A percentile compares a stretch with the other conserved stretches of the same genome.
Conservation (phyloP, 2,113 vertebrate genomes). For the Nothobranchius kuhntae region DNA sequence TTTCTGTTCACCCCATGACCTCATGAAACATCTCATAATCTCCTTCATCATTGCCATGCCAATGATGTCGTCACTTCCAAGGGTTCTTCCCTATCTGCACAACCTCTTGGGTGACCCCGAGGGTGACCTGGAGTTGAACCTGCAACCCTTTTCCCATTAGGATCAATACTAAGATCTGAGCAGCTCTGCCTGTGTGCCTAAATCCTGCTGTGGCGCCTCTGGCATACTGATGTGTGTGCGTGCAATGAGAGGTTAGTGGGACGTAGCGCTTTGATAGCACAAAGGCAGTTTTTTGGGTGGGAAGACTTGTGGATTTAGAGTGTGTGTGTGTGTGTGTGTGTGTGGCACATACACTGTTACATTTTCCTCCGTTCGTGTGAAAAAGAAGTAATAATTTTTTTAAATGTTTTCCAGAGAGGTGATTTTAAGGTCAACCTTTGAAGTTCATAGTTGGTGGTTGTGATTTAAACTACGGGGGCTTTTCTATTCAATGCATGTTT, state of each 20-base stretch:
- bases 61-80: slow-evolving; percentile 65
- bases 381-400: neutral
- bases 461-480: no score
- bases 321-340: slow-evolving; percentile 16
- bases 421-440: slow-evolving; percentile 44
- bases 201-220: slow-evolving; percentile 56
- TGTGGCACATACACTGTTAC: neutral
- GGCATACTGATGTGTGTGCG: slow-evolving; percentile 67
- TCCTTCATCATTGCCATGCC: slow-evolving; percentile 71
- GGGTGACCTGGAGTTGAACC: slow-evolving; percentile 75
- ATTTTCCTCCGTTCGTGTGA: slow-evolving; percentile 4
- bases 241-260: slow-evolving; percentile 25
- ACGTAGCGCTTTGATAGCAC: slow-evolving; percentile 19
- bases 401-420: slow-evolving; percentile 15
- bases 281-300: slow-evolving; percentile 13
- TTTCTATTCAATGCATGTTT: no score
- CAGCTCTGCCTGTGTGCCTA: slow-evolving; percentile 55
- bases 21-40: slow-evolving; percentile 67
- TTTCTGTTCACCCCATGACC: slow-evolving; percentile 57
- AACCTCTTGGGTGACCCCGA: slow-evolving; percentile 66
- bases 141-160: slow-evolving; percentile 65
- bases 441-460: slow-evolving; percentile 3
- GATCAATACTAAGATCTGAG: slow-evolving; percentile 76
- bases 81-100: slow-evolving; percentile 52
- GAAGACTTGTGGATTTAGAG: slow-evolving; percentile 2